Percentiles rank a stretch among this genome's conserved stretches.
These are phyloP conservation scores for Limnothrissa miodon DNA, from an alignment of 2,113 vertebrate genomes.

Conservation along the genomic window DNA sequence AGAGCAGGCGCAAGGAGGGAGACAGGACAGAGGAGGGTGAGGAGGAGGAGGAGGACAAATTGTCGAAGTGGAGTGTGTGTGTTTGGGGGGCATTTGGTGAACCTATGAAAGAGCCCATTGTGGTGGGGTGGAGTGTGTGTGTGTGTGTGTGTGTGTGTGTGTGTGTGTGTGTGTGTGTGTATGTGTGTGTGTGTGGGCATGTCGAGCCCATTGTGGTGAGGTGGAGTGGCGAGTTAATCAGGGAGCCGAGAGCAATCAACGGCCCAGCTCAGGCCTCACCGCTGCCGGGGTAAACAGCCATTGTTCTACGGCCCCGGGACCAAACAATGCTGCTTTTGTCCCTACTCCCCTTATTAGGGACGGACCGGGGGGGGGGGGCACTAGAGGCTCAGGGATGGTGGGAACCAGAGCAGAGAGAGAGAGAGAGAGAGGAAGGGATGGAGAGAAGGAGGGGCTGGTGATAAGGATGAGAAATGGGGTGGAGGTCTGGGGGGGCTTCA, in stretches of 20 bases:
- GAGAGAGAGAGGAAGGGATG: constrained; percentile 41
- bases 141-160: too few species aligned
- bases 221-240: constrained; percentile 78
- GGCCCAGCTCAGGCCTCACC: constrained; percentile 68
- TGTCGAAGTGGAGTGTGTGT: background rate
- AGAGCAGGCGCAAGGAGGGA: constrained; percentile 52
- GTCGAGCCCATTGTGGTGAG: constrained; percentile 68
- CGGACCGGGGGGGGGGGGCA: constrained; percentile 47
- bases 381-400: constrained; percentile 30
- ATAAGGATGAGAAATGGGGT: background rate
- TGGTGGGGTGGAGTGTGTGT: constrained; percentile 65
- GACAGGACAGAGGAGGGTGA: constrained; percentile 27
- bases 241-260: constrained; percentile 76
- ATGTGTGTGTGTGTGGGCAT: background rate
- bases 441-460: constrained; percentile 22
- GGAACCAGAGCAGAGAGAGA: constrained; percentile 45
- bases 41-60: constrained; percentile 36
- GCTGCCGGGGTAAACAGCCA: constrained; percentile 84
- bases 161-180: too few species aligned
- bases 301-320: constrained; percentile 79
- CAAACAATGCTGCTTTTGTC: constrained; percentile 84
- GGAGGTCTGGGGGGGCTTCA: background rate
- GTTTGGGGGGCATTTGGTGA: background rate
- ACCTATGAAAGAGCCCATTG: constrained; percentile 72
- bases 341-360: constrained; percentile 76